Conservation (phyloP, 2,888 invertebrate genomes). For the Drosophila paranaensis region DNA sequence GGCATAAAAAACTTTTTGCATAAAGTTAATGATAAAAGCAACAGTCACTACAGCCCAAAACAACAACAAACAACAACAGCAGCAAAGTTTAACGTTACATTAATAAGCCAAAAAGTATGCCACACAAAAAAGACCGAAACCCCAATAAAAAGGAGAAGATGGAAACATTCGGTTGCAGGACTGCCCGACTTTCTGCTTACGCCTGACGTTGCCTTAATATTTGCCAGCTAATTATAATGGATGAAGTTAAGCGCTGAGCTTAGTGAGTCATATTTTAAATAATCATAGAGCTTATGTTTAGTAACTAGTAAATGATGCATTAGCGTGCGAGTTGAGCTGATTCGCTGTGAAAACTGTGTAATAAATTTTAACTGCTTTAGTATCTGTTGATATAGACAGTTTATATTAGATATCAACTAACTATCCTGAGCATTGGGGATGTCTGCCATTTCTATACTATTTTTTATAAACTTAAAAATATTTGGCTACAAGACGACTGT, state of each 20-base stretch:
- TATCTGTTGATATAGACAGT: neutral
- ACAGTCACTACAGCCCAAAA: conserved; percentile 52
- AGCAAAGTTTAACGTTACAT: conserved; percentile 72
- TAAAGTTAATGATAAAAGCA: conserved; percentile 79
- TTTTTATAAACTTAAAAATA: too few species aligned
- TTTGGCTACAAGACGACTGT: neutral
- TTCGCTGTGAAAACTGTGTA: neutral
- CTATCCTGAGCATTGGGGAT: neutral
- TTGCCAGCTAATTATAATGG: conserved; percentile 19
- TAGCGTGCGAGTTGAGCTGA: neutral
- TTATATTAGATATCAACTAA: neutral
- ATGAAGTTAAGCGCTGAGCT: neutral
- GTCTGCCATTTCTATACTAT: too few species aligned
- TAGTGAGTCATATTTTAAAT: neutral
- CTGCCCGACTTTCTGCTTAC: conserved; percentile 34
- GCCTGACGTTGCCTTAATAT: conserved; percentile 9
- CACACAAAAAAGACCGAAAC: conserved; percentile 47
- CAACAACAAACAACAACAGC: conserved; percentile 53
- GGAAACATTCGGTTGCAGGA: conserved; percentile 19
- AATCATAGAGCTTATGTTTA: neutral
- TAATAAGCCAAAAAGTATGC: conserved; percentile 78
- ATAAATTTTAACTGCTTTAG: neutral
- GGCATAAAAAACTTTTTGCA: conserved; percentile 67
- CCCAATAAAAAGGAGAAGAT: conserved; percentile 26
- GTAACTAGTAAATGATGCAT: neutral